Percentiles rank a stretch among this genome's conserved stretches.
Conservation (phyloP, 2,113 vertebrate genomes). For the Apaloderma vittatum region DNA sequence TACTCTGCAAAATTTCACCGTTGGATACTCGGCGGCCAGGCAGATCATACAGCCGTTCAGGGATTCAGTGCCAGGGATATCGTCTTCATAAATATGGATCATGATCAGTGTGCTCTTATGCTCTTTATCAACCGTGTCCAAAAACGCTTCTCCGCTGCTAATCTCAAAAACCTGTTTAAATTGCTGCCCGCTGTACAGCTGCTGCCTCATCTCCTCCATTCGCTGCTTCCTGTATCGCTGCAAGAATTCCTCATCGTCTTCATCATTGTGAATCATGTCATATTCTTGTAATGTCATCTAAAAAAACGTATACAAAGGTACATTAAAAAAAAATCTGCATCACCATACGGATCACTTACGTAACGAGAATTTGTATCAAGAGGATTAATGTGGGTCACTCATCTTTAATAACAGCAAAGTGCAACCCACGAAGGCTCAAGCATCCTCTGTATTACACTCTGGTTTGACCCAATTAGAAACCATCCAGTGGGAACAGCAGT, state of each 20-base stretch:
- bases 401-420: not conserved
- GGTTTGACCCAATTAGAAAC: slow-evolving; percentile 26
- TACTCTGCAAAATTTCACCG: slow-evolving; percentile 93
- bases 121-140: slow-evolving; percentile 93
- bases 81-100: slow-evolving; percentile 95
- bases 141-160: slow-evolving; percentile 88
- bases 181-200: slow-evolving; percentile 87
- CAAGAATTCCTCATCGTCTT: slow-evolving; percentile 93
- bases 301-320: not conserved
- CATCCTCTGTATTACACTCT: not conserved
- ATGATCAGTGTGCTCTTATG: slow-evolving; percentile 89
- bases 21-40: slow-evolving; percentile 91
- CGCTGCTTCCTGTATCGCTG: slow-evolving; percentile 95
- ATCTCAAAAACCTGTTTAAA: slow-evolving; percentile 92
- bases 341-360: not conserved
- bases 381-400: slow-evolving; percentile 41
- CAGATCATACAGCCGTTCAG: slow-evolving; percentile 94
- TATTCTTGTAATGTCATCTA: slow-evolving; percentile 94
- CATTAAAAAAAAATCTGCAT: not conserved
- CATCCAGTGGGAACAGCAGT: not conserved
- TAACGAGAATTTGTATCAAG: not conserved
- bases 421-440: not conserved
- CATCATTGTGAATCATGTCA: slow-evolving; percentile 83
- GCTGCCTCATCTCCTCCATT: slow-evolving; percentile 94
- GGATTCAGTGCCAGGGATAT: slow-evolving; percentile 89